Percentiles rank a stretch among this genome's conserved stretches.
Conservation (phyloP, 2,797 vertebrate species). For the Telmatherina bonti region DNA sequence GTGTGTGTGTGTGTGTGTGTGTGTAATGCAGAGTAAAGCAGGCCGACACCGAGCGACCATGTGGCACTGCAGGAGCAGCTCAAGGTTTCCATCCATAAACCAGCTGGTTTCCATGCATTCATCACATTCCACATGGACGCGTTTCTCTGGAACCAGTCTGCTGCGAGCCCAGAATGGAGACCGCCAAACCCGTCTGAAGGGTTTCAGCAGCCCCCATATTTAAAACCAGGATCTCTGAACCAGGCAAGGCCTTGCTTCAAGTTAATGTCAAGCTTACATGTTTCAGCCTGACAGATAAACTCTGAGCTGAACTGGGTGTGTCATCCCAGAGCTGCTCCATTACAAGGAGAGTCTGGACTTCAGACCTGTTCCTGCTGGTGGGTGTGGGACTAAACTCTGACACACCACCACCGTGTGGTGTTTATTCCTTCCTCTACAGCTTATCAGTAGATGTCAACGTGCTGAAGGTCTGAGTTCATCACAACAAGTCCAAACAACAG, state of each 20-base stretch:
- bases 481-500: conserved; percentile 6
- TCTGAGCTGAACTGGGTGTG: background rate
- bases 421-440: conserved; percentile 1
- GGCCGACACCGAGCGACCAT: conserved; percentile 30
- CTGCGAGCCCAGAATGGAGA: no score
- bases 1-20: no score
- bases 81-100: conserved; percentile 52
- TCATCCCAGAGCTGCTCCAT: background rate
- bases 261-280: no score
- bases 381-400: no score
- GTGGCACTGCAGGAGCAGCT: conserved; percentile 40
- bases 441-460: background rate
- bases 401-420: no score
- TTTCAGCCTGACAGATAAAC: no score
- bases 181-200: no score
- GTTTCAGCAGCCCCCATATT: no score
- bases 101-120: conserved; percentile 68
- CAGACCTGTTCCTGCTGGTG: background rate
- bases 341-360: background rate
- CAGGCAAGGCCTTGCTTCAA: no score
- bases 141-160: no score
- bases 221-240: no score
- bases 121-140: conserved; percentile 68
- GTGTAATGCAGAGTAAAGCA: no score
- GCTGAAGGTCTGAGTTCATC: conserved; percentile 1